Base-by-base conservation (phyloP, 2,888 invertebrate species). In the Hypolimnas misippus region DNA sequence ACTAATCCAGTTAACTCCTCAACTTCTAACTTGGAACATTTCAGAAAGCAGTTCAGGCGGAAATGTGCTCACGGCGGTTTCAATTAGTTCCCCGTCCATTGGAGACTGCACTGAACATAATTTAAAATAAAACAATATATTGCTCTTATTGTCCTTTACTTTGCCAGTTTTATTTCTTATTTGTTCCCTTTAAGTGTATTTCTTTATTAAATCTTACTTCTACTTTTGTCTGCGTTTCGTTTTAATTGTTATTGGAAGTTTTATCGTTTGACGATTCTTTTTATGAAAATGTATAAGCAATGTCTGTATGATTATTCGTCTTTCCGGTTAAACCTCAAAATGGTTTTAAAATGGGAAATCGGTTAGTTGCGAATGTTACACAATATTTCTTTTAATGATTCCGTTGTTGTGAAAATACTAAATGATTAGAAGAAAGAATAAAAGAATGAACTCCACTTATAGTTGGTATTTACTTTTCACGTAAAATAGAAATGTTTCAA, bases 1-100 rank as follows among this genome's bases (percentile, higher is more conserved):
- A 10, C 1, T 5, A 46, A 19, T 19, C 12, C 12, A 16, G 21
- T 33, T 46, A 33, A 57, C 44, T 60, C 46, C 53, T 29, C 12
- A 35, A 35, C 66, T 70, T 54, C 33, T 52, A 46, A 60, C 63
- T 56, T 58, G 65, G 62, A 67, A 62, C 60, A 33, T 49, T 29
- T 55, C 72, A 71, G 74, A 72, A 71, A 74, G 69, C 71, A 75
- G 64, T 65, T 67, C 76, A 73, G 74, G 75, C 70, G 79, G 77
- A 81, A 82, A 82, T 81, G 81, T 79, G 77, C 74, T 78, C 78
- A 71, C 74, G 74, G 77, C 69, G 78, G 79, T 82, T 84, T 82
- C 83, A 84, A 84, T 84, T 84, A 84, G 81, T 73, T 68, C 66
- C 73, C 63, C 67, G 70, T 59, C 78, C 74, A 42, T 57, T 66